Evolutionary conservation across 2,888 invertebrate genomes (phyloP), one percentile per base, ranked within the genome.

Genomic region (Listrodromus nycthemerus): DNA sequence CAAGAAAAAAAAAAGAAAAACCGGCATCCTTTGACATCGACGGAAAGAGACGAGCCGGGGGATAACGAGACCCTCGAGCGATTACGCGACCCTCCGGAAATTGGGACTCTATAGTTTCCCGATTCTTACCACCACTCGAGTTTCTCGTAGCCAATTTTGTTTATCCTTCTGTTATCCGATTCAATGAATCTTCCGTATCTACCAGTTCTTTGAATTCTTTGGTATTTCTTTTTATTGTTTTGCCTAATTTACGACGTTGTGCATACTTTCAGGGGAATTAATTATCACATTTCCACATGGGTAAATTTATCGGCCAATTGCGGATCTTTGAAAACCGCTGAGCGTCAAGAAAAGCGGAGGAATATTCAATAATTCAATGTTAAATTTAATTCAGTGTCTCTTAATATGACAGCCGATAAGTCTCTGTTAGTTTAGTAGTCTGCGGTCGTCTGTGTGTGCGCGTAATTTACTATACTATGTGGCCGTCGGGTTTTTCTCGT

Each of bases 61-160:
- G 27, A 48, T 66, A 58, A 71, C 71, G 71, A 77, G 69, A 30
- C 41, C 58, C 61, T 77, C 7, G 1, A 50, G 61, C 37, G 71
- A 66, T 66, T 66, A 66, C 24, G 41, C 77, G 50, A 63, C 69
- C 48, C 30, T 58, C 27, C 41, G 45, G 27, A 77, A 71, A 82
- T 58, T 71, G 21, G 27, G 48, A 67, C 58, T 27, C 66, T 55
- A 70, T 52, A 77, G 30, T 30, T 61, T 27, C 58, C 16, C 58
- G 58, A 61, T 61, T 61, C 27, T n/a, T 27, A 24, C 58, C 16
- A 30, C 30, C 58, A 27, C 27, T 61, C 27, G 30, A 61, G 6
- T 61, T 6, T 61, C 58, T 27, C n/a, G 6, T 19, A 30, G 27
- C 27, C 58, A 61, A 61, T 61, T 61, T 61, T 61, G n/a, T 61